phyloP scores from a whole-genome alignment of 1,140 invertebrate genomes.

The Drosophila grimshawi region DNA sequence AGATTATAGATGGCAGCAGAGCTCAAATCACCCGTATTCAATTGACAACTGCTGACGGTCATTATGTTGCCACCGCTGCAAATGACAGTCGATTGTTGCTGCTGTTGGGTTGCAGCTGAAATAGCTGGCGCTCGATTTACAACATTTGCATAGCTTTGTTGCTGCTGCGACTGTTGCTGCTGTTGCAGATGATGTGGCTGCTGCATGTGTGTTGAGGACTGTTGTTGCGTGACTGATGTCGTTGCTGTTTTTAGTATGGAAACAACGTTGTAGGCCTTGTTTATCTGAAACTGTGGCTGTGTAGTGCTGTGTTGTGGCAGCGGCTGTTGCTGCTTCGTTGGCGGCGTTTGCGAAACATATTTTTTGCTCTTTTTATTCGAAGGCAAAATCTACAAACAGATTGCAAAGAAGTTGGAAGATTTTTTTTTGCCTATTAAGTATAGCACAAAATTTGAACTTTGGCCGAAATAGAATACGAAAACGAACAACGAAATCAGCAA shows the following conservation, averaged over 20 bases:
- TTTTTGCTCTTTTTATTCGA: conserved; percentile 72
- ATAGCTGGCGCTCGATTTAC: conserved; percentile 44
- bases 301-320: conserved; percentile 38
- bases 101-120: conserved; percentile 35
- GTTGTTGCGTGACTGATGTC: neutral
- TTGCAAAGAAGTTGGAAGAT: conserved; percentile 47
- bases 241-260: conserved; percentile 56
- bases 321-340: conserved; percentile 44
- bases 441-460: neutral
- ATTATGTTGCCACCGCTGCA: conserved; percentile 56
- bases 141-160: conserved; percentile 57
- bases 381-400: conserved; percentile 75
- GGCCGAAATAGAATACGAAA: neutral
- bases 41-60: conserved; percentile 49
- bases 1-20: conserved; percentile 54
- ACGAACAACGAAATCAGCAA: conserved; percentile 2
- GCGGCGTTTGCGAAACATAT: conserved; percentile 45
- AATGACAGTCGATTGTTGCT: conserved; percentile 56
- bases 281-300: conserved; percentile 68
- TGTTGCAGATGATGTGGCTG: conserved; percentile 40
- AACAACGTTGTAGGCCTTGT: conserved; percentile 64
- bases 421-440: conserved; percentile 24
- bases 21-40: conserved; percentile 43
- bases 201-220: conserved; percentile 39
- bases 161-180: conserved; percentile 46